phyloP scores from a whole-genome alignment of 1,140 invertebrate genomes.

The Whitmania pigra region DNA sequence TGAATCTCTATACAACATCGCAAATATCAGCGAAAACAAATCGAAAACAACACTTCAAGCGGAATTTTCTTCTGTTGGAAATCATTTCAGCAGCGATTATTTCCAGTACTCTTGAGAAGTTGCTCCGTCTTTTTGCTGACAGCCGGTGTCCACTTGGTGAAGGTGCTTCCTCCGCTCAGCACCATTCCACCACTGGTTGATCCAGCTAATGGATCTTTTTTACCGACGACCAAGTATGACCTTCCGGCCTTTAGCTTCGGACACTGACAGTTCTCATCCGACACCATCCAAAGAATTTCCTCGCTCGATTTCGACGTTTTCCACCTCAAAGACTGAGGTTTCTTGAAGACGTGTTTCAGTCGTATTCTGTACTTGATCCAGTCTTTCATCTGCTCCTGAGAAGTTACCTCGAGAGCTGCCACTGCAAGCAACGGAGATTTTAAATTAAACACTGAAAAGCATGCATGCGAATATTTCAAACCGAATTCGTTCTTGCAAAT shows the following conservation, averaged over 20 bases:
- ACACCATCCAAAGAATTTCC: neutral
- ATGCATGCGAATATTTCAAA: neutral
- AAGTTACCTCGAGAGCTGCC: neutral
- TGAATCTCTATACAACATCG: too few species aligned
- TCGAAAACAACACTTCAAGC: too few species aligned
- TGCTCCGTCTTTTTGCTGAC: neutral
- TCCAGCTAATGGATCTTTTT: neutral
- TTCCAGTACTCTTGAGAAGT: too few species aligned
- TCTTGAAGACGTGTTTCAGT: neutral
- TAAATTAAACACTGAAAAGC: too few species aligned
- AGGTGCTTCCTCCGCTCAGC: neutral
- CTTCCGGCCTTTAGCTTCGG: neutral
- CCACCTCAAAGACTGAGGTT: neutral
- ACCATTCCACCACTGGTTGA: neutral
- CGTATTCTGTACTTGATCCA: neutral
- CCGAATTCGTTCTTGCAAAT: conserved; percentile 9
- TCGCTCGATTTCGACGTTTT: neutral
- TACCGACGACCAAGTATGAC: neutral
- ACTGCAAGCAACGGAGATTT: neutral
- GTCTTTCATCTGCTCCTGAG: neutral
- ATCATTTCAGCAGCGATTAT: too few species aligned
- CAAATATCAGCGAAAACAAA: too few species aligned
- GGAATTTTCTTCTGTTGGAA: too few species aligned
- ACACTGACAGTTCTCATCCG: neutral
- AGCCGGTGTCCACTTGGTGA: neutral